phyloP scores from a whole-genome alignment of 2,797 vertebrate genomes.

The Syngnathus rostellatus region DNA sequence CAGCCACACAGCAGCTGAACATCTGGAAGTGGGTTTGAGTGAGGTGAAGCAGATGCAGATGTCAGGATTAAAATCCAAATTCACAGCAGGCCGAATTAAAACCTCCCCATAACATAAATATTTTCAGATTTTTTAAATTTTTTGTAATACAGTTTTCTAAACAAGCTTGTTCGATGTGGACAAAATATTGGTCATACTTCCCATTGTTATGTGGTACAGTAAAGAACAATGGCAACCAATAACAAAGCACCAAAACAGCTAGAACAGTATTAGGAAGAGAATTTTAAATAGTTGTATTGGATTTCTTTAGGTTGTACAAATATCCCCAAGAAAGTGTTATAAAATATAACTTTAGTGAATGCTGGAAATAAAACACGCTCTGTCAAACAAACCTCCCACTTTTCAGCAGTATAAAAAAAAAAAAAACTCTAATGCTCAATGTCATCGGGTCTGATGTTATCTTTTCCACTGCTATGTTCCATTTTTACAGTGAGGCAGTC shows the following conservation, averaged over 20 bases:
- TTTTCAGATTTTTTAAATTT: background rate
- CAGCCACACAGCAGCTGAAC: constrained; percentile 26
- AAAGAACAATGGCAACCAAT: background rate
- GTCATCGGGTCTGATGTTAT: constrained; percentile 1
- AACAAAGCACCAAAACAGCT: background rate
- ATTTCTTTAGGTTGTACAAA: background rate
- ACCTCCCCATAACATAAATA: background rate
- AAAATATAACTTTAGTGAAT: background rate
- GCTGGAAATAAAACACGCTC: background rate
- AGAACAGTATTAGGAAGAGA: background rate
- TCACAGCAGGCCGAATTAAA: constrained; percentile 5
- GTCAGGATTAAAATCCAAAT: constrained; percentile 31
- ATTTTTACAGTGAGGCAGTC: constrained; percentile 8
- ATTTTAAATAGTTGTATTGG: background rate
- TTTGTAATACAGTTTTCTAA: background rate
- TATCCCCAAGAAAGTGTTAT: background rate
- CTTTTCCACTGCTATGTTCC: constrained; percentile 5
- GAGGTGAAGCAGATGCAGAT: constrained; percentile 7
- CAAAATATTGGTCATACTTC: background rate
- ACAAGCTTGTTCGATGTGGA: background rate
- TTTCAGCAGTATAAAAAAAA: background rate
- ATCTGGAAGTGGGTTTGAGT: constrained; percentile 41
- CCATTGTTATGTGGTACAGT: background rate
- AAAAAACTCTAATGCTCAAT: background rate
- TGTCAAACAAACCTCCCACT: background rate